These are phyloP conservation scores for Pristionchus japonicus DNA, from an alignment of 2,888 invertebrate genomes.

Conservation along the genomic window DNA sequence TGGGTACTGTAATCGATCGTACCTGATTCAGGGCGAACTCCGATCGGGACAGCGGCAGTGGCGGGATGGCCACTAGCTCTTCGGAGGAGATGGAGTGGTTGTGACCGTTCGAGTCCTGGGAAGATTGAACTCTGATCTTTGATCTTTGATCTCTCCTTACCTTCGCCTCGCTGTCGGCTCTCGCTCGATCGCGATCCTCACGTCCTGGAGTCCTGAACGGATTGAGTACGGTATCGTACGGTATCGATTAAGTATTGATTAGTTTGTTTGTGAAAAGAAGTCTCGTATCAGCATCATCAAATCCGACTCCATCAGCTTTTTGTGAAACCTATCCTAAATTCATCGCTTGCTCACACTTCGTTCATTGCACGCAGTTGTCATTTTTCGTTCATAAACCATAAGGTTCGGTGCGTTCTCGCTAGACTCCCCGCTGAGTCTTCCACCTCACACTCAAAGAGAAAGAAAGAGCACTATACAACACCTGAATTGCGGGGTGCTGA, in stretches of 20 bases:
- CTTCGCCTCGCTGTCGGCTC: not conserved
- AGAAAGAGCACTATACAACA: slow-evolving; percentile 26
- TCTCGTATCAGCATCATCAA: too few species aligned
- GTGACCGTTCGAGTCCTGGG: slow-evolving; percentile 35
- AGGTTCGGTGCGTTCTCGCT: not conserved
- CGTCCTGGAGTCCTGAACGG: not conserved
- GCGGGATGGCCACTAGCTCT: not conserved
- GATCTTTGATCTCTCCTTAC: not conserved
- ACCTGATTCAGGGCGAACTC: slow-evolving; percentile 35
- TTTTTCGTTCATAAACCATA: too few species aligned
- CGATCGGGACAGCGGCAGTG: slow-evolving; percentile 6
- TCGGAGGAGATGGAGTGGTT: slow-evolving; percentile 20
- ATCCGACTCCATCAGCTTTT: not conserved
- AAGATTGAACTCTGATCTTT: not conserved
- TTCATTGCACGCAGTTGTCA: too few species aligned
- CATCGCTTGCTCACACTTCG: too few species aligned
- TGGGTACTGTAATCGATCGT: too few species aligned
- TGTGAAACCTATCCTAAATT: too few species aligned
- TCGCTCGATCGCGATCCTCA: slow-evolving; percentile 33
- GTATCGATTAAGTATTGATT: too few species aligned
- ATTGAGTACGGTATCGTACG: not conserved
- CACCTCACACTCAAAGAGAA: not conserved
- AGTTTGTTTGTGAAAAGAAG: too few species aligned
- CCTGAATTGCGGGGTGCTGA: not conserved
- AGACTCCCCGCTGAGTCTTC: not conserved